Base-by-base conservation (phyloP, 2,113 vertebrate species). In the Calcarius ornatus region DNA sequence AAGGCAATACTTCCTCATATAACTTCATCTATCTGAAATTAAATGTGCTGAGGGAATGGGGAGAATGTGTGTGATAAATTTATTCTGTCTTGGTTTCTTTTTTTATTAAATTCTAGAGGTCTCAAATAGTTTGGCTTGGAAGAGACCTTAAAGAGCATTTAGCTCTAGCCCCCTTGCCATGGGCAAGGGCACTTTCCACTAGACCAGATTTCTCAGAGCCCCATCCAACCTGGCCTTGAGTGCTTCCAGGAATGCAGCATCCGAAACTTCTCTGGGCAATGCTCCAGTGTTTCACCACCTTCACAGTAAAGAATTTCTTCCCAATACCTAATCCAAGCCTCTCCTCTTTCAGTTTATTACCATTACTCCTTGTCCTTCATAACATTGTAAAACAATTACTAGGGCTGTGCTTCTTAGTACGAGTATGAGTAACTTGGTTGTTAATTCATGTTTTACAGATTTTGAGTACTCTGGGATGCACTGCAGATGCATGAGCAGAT, bases 11-110 rank as follows among this genome's bases (percentile, higher is more conserved):
- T 80, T 72, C 16, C 25, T 82, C 47, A 24, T 54, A 30, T 12
- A 63, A 15, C 30, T 15, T 88, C 8, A 30, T 30, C 12, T 56
- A 27, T 40, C 10, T 80, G 38, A 88, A 86, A 66, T 25, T 40
- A 71, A 63, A 82, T 60, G 23, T 66, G 11, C 25, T 35, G 7
- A 20, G 4, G 12, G 8, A 5, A 20, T 5, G 2, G 4, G 9
- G 17, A 5, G 1, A 12, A 4, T 12, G 2, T 4, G 5, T 23
- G 3, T 35, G 27, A 64, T 42, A 64, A 47, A 47, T 22, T 42
- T 54, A 8, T 53, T 30, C 78, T 71, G 23, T 53, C 9, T 70
- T 81, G 2, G 20, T 78, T 75, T 57, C 5, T 65, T 81, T 61
- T 59, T 73, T 56, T 73, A 30, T 40, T 43, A 65, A 38, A 60